These are phyloP conservation scores for Plemyria rubiginata DNA, from an alignment of 2,888 invertebrate species.

Conservation along the genomic window DNA sequence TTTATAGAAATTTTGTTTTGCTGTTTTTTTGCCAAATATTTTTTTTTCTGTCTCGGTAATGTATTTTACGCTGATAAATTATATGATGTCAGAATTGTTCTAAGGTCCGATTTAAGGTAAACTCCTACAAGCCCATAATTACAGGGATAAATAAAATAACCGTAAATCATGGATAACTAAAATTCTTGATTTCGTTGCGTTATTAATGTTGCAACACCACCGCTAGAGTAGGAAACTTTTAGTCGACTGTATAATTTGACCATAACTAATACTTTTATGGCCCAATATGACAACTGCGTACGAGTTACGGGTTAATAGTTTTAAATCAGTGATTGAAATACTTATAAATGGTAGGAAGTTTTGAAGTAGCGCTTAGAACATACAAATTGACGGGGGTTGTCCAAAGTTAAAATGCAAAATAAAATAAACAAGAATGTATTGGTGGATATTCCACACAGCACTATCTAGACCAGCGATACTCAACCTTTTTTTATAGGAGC, in stretches of 20 bases:
- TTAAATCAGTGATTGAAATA: neutral
- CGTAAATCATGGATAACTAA: constrained; percentile 7
- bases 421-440: no score
- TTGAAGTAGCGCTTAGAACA: no score
- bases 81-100: neutral
- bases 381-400: no score
- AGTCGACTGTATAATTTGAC: constrained; percentile 41
- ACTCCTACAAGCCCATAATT: neutral
- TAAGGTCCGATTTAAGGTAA: no score
- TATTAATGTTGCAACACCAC: constrained; percentile 13
- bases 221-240: constrained; percentile 11
- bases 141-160: constrained; percentile 11
- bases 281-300: constrained; percentile 24
- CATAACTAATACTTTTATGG: constrained; percentile 39
- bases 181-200: constrained; percentile 15
- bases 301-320: constrained; percentile 8
- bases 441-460: no score
- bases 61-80: no score
- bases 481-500: no score
- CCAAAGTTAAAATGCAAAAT: no score
- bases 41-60: no score
- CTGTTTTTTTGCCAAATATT: no score
- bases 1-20: no score
- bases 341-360: neutral
- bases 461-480: no score